phyloP scores from a whole-genome alignment of 2,888 invertebrate genomes.

The Andrena fulva region DNA sequence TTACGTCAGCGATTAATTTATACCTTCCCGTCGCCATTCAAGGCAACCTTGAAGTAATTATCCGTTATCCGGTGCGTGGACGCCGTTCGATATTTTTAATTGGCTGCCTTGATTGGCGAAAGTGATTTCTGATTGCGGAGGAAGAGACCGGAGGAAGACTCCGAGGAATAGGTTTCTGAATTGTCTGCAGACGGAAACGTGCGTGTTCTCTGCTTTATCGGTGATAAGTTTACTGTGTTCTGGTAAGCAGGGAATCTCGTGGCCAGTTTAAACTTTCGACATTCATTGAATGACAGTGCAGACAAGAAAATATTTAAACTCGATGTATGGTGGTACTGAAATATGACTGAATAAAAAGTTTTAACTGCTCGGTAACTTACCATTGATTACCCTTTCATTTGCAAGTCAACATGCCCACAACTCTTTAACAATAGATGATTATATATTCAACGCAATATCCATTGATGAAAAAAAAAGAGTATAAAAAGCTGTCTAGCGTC shows the following conservation, averaged over 20 bases:
- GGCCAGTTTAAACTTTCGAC: background rate
- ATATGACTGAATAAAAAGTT: too few relatives aligned
- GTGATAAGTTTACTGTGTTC: background rate
- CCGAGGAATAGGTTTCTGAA: slow-evolving; percentile 8
- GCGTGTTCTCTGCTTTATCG: slow-evolving; percentile 7
- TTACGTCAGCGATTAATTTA: slow-evolving; percentile 10
- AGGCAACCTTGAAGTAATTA: background rate
- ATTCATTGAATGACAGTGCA: background rate
- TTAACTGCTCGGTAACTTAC: too few relatives aligned
- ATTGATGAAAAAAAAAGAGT: too few relatives aligned
- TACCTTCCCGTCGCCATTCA: background rate
- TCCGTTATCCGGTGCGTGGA: background rate
- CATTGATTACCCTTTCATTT: too few relatives aligned
- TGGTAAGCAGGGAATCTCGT: slow-evolving; percentile 13
- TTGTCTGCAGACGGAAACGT: background rate
- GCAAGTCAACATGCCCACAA: too few relatives aligned
- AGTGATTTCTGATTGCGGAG: background rate
- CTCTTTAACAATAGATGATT: too few relatives aligned
- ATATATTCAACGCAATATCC: too few relatives aligned
- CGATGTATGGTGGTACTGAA: too few relatives aligned
- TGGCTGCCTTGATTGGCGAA: background rate
- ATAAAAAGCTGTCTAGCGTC: too few relatives aligned
- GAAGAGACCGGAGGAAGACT: background rate
- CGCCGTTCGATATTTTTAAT: background rate
- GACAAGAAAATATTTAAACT: background rate